Conservation (phyloP, 2,797 vertebrate genomes). For the Phaenicophaeus curvirostris region DNA sequence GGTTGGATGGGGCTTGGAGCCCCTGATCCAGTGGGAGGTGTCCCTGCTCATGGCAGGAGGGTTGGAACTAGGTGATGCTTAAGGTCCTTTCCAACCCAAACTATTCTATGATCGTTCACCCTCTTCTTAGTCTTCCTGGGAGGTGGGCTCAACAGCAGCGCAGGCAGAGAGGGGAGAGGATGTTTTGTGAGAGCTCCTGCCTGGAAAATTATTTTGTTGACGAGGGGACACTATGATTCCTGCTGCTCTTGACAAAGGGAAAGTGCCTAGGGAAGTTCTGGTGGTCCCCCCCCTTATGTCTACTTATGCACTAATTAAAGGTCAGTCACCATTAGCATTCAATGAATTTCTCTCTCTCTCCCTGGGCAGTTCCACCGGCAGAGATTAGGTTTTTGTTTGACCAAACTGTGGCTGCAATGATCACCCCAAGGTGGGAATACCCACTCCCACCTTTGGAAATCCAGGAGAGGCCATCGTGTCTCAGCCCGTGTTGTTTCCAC, state of each 20-base stretch:
- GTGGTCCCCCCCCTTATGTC: not conserved
- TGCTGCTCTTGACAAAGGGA: not conserved
- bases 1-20: no score
- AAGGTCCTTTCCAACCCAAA: no score
- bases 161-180: not conserved
- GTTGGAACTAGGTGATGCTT: no score
- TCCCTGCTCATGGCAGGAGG: no score
- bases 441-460: not conserved
- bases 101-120: not conserved
- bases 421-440: fast-evolving
- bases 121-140: not conserved
- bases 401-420: not conserved
- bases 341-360: not conserved
- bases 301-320: constrained; percentile 29
- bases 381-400: not conserved
- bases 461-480: fast-evolving
- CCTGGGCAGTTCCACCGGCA: not conserved
- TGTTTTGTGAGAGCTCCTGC: not conserved
- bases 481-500: fast-evolving
- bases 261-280: constrained; percentile 11
- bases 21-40: no score
- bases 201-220: not conserved
- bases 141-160: not conserved
- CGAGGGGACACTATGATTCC: fast-evolving
- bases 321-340: constrained; percentile 19